Evolutionary conservation across 2,113 vertebrate species (phyloP).

Genomic region (Cranoglanis bouderius): DNA sequence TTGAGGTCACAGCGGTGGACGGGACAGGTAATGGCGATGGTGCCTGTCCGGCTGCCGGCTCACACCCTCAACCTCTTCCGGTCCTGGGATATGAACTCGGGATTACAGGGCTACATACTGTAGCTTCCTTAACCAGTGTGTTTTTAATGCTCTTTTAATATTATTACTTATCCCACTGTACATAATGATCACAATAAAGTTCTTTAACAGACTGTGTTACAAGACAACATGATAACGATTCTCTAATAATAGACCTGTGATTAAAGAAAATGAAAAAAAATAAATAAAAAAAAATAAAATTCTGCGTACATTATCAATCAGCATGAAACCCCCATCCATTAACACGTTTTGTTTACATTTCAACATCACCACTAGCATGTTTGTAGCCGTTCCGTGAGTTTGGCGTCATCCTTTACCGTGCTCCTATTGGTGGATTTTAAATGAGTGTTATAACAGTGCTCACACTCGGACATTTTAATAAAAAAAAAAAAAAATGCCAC

Average conservation of each 20-base stretch:
- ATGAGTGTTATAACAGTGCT: too few relatives aligned
- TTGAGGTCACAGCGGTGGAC: neutral
- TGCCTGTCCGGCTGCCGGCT: neutral
- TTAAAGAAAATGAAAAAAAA: too few relatives aligned
- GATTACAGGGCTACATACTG: neutral
- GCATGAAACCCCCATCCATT: neutral
- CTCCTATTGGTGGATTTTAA: too few relatives aligned
- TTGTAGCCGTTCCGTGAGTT: neutral
- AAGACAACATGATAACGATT: neutral
- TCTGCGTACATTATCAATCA: neutral
- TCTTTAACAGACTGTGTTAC: neutral
- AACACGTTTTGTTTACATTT: neutral
- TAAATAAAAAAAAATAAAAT: too few relatives aligned
- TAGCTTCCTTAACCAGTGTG: neutral
- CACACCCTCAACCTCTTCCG: neutral
- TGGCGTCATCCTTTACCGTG: neutral
- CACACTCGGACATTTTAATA: neutral
- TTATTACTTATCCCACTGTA: neutral
- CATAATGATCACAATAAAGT: neutral
- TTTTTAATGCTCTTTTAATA: too few relatives aligned
- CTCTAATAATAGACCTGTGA: neutral
- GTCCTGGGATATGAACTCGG: neutral
- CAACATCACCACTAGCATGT: neutral
- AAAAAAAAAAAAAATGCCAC: too few relatives aligned
- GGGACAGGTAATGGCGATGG: neutral